Evolutionary conservation across 1,140 invertebrate species (phyloP), one percentile per base, ranked within the genome.

Genomic region (Linepithema humile): DNA sequence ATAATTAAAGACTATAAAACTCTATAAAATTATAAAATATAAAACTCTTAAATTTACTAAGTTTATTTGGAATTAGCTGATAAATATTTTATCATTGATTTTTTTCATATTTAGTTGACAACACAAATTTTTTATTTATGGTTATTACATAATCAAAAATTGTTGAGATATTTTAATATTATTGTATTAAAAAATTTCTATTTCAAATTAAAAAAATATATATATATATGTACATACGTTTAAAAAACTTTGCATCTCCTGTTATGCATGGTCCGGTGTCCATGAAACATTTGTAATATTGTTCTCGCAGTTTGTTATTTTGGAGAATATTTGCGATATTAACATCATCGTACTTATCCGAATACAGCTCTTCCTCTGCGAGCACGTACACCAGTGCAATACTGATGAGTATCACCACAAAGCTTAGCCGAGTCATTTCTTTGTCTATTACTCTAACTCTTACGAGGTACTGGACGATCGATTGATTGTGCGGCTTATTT

Each of bases 231-330:
- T 6, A 59, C 5, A 32, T 85, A 92, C 90, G 82, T 85, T 89
- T 92, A 32, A 92, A 89, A n/a, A 91, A 92, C 7, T 20, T 57
- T 0, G 89, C 85, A 40, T 90, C 91, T 0, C 82, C 85, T 26
- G 89, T 92, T 2, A 77, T 0, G 38, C 94, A 95, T 5, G 91
- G 89, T 62, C 86, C 92, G 10, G 69, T 80, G 5, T 91, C 93
- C 87, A 94, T 93, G 38, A 94, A 91, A 65, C 94, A 95, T 3
- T 91, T 91, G 32, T 94, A 92, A 38, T 92, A 92, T 6, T 89
- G 82, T 0, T 84, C 7, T 5, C 90, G 50, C 29, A 83, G 0
- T 62, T 53, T 69, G 7, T 88, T 80, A 7, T 87, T 85, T 2
- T 0, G 0, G 12, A 88, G 15, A 9, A 88, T 69, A 12, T 12